These are phyloP conservation scores for Aeoliscus strigatus DNA, from an alignment of 2,797 vertebrate species.

Conservation along the genomic window DNA sequence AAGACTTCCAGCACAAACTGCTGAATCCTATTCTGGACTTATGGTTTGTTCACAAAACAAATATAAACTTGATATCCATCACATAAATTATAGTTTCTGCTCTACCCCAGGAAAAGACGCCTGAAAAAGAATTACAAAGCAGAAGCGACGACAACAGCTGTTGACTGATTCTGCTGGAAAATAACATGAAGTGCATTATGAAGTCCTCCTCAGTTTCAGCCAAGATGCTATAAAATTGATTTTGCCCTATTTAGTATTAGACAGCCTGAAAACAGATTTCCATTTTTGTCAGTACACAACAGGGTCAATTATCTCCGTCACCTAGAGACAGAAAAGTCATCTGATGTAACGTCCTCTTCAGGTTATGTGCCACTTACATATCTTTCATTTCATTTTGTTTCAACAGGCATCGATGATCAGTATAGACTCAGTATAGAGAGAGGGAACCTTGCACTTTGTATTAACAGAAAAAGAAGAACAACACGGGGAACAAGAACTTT, in stretches of 20 bases:
- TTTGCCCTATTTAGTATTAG: slow-evolving; percentile 3
- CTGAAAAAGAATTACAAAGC: slow-evolving; percentile 5
- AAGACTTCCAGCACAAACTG: slow-evolving; percentile 3
- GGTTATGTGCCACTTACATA: too few species aligned
- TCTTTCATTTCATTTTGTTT: too few species aligned
- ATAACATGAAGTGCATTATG: slow-evolving; percentile 17
- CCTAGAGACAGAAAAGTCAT: too few species aligned
- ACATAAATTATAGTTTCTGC: slow-evolving; percentile 4
- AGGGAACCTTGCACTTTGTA: too few species aligned
- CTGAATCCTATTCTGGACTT: not conserved
- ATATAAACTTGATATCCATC: slow-evolving; percentile 2
- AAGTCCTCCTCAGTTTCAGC: slow-evolving; percentile 1
- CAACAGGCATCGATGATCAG: too few species aligned
- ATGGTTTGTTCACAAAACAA: slow-evolving; percentile 2
- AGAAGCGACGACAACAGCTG: slow-evolving; percentile 10
- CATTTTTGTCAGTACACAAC: too few species aligned
- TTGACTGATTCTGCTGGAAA: slow-evolving; percentile 18
- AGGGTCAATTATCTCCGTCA: too few species aligned
- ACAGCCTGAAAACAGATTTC: slow-evolving; percentile 10
- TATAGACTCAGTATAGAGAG: too few species aligned
- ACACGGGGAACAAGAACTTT: too few species aligned
- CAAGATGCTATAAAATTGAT: slow-evolving; percentile 14
- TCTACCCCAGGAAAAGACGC: not conserved
- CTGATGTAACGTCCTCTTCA: too few species aligned
- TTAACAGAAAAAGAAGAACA: too few species aligned